These are phyloP conservation scores for Stomorhina lunata DNA, from an alignment of 2,888 invertebrate genomes.

Conservation along the genomic window DNA sequence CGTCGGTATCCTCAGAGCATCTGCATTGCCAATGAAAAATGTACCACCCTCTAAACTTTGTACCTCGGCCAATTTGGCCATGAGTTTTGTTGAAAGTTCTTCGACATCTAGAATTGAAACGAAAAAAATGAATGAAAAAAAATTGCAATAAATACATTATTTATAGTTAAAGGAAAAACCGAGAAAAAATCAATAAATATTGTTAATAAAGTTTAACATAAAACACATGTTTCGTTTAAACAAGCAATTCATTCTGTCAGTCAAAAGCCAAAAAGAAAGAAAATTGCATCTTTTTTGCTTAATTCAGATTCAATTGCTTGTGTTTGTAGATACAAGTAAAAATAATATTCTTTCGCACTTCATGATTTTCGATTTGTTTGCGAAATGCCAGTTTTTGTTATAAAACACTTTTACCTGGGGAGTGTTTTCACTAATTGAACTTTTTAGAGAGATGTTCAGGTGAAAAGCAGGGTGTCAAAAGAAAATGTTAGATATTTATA, in stretches of 20 bases:
- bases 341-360: constrained; percentile 35
- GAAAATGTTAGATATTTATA: too few relatives aligned
- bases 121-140: neutral
- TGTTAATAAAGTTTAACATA: constrained; percentile 32
- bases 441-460: neutral
- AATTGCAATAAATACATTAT: constrained; percentile 2
- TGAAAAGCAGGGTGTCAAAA: too few relatives aligned
- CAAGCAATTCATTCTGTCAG: constrained; percentile 12
- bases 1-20: constrained; percentile 75
- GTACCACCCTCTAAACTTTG: constrained; percentile 79
- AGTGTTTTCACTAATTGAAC: neutral
- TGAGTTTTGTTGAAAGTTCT: constrained; percentile 80
- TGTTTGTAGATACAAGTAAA: neutral
- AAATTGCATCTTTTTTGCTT: neutral
- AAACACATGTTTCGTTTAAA: constrained; percentile 30
- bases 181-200: constrained; percentile 18
- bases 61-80: constrained; percentile 80
- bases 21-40: constrained; percentile 80
- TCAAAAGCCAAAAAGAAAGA: neutral
- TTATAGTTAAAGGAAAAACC: neutral
- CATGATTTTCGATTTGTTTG: constrained; percentile 4
- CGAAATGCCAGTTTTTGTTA: constrained; percentile 26
- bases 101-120: constrained; percentile 78
- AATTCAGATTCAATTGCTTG: neutral
- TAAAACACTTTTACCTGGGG: neutral